Evolutionary conservation across 2,113 vertebrate genomes (phyloP).

Genomic region (Typhlomys cinereus): DNA sequence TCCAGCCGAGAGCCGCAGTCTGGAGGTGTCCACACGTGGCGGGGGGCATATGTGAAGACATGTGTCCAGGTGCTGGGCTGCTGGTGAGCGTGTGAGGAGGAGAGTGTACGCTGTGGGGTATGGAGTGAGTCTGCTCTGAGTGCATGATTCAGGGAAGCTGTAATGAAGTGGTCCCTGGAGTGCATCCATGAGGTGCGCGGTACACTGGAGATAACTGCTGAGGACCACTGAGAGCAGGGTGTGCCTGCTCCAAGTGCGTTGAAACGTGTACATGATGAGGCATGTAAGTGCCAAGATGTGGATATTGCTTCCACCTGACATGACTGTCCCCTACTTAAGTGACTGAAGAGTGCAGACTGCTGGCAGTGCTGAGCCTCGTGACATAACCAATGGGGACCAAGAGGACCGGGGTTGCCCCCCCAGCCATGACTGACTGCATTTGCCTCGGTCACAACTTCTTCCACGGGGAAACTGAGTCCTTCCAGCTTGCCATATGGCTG

Average conservation of each 20-base stretch:
- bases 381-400: neutral
- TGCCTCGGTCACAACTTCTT: neutral
- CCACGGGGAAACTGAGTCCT: neutral
- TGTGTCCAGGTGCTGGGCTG: neutral
- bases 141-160: neutral
- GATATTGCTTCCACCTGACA: fast-evolving
- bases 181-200: neutral
- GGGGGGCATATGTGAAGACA: neutral
- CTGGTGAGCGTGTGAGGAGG: neutral
- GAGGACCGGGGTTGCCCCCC: neutral
- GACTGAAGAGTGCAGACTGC: neutral
- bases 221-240: neutral
- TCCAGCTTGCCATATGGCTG: neutral
- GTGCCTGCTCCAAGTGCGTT: neutral
- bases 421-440: neutral
- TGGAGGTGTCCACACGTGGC: too few species aligned
- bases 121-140: neutral
- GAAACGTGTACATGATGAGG: neutral
- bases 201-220: neutral
- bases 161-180: neutral
- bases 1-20: neutral
- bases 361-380: neutral
- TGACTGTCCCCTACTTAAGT: neutral
- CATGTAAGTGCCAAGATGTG: neutral
- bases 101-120: too few species aligned